These are phyloP conservation scores for Myiothlypis coronata DNA, from an alignment of 2,797 vertebrate species.

Conservation along the genomic window DNA sequence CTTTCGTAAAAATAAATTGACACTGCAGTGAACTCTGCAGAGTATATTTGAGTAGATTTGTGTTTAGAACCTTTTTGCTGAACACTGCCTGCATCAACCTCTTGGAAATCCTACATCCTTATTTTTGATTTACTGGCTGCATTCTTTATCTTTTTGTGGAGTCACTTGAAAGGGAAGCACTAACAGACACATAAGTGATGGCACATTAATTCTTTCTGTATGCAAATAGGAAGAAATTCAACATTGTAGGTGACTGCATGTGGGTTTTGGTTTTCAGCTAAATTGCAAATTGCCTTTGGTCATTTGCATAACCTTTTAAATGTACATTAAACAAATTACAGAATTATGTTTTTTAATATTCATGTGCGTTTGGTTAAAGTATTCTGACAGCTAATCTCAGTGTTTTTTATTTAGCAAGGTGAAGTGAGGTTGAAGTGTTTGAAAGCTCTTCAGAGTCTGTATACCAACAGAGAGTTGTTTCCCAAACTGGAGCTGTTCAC, in stretches of 20 bases:
- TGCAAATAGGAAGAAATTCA: background rate
- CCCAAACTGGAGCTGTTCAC: constrained; percentile 98
- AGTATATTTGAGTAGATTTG: background rate
- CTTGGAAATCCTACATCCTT: background rate
- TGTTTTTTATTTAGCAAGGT: constrained; percentile 88
- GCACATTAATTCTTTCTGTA: background rate
- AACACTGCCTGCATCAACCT: background rate
- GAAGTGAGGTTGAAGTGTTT: constrained; percentile 98
- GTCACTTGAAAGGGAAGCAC: background rate
- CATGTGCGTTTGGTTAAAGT: constrained; percentile 7
- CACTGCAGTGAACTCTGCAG: background rate
- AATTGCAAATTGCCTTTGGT: background rate
- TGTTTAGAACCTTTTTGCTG: background rate
- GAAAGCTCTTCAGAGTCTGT: constrained; percentile 97
- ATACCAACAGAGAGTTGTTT: constrained; percentile 97
- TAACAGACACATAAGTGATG: background rate
- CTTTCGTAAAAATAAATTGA: background rate
- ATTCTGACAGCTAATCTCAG: background rate
- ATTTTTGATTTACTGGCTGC: background rate
- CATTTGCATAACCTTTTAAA: background rate
- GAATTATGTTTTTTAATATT: background rate
- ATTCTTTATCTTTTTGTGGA: background rate
- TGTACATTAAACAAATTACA: constrained; percentile 4
- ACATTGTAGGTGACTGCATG: background rate
- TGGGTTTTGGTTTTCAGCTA: background rate